Evolutionary conservation across 2,888 invertebrate genomes (phyloP), one percentile per base, ranked within the genome.

Genomic region (Apodemia hepburni): DNA sequence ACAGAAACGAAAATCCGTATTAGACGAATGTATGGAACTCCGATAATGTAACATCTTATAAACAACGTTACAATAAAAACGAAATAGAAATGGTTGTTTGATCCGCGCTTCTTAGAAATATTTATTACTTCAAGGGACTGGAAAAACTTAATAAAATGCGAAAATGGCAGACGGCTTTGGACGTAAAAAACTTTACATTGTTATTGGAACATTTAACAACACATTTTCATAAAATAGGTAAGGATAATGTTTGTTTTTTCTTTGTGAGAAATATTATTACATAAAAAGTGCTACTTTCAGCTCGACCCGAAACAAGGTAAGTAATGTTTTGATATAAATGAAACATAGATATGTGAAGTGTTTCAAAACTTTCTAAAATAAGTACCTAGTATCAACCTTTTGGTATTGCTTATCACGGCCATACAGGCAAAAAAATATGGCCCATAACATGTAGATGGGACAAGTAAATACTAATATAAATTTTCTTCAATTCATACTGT

Each of bases 171-270:
- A 62, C 61, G 63, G 62, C 60, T 63, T 63, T 47, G 64, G 60
- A 63, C 64, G 62, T 67, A 64, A 66, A 66, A 64, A 69, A 69
- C 60, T 64, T 67, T 60, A 65, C 64, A 69, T 57, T 57, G 54
- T 57, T 57, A 57, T 57, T 57, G 54, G 54, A 29, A 15, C 29
- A 57, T 57, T 57, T 57, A 57, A 57, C 54, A 57, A 57, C 54
- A 57, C 54, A 57, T 57, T 57, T 57, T 57, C 54, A 29, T 57
- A 57, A 57, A 57, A 29, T 57, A 15, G 54, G 15, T 57, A 15
- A 15, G 54, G 29, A 57, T 57, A 57, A 29, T 29, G 54, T 27
- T 57, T 57, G 54, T 29, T 29, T 29, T 11, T 11, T 29, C 54
- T 27, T 57, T 27, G 29, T 57, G n/a, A 29, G 54, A 42, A 42